Conservation (phyloP, 2,113 vertebrate genomes). For the Peromyscus polionotus region DNA sequence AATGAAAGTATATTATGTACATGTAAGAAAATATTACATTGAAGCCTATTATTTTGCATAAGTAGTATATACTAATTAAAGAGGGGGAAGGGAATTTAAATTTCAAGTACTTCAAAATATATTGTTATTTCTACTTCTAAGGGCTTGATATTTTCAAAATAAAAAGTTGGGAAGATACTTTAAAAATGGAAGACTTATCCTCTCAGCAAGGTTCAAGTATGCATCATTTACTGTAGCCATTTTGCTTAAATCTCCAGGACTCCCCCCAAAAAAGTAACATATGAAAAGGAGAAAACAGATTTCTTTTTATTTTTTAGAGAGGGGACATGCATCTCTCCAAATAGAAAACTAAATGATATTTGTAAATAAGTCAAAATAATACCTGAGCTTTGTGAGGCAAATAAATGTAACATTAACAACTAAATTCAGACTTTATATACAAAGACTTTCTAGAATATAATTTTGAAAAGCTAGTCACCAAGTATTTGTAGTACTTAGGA, state of each 20-base stretch:
- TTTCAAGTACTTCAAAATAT: not conserved
- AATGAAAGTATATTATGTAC: not conserved
- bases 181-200: not conserved
- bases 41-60: not conserved
- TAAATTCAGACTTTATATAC: slow-evolving; percentile 14
- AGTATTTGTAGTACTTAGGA: not conserved
- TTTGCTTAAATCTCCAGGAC: not conserved
- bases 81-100: not conserved
- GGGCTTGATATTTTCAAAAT: not conserved
- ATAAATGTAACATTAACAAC: not conserved
- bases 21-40: not conserved
- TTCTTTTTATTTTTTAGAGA: not conserved
- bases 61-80: not conserved
- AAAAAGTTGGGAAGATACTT: not conserved
- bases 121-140: not conserved
- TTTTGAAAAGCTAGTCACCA: slow-evolving; percentile 29
- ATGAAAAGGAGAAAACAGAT: not conserved
- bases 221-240: not conserved
- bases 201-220: not conserved
- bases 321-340: not conserved
- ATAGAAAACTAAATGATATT: not conserved
- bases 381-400: not conserved
- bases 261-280: not conserved
- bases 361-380: not conserved
- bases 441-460: slow-evolving; percentile 25